These are phyloP conservation scores for Callopanchax toddi DNA, from an alignment of 2,113 vertebrate genomes.

Conservation along the genomic window DNA sequence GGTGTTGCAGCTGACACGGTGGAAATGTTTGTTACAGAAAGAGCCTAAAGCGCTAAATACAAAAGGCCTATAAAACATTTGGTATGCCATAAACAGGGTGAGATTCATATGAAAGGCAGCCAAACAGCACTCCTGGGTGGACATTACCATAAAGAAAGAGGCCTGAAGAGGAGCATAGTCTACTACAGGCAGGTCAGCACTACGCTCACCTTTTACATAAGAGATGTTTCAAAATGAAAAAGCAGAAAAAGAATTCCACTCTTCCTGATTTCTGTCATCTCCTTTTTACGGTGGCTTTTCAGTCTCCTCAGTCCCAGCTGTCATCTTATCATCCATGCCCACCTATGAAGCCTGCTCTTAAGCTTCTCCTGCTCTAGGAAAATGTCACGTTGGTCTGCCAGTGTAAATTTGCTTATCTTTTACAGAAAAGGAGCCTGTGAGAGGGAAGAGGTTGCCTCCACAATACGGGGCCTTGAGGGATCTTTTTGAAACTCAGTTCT, in stretches of 20 bases:
- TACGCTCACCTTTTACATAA: conserved; percentile 31
- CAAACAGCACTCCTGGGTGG: conserved; percentile 47
- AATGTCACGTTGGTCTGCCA: conserved; percentile 64
- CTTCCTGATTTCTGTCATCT: conserved; percentile 54
- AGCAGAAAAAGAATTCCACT: conserved; percentile 30
- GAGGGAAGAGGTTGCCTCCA: conserved; percentile 48
- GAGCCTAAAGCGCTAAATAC: conserved; percentile 46
- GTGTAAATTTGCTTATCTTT: conserved; percentile 65
- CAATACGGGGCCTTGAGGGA: conserved; percentile 41
- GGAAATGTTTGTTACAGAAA: conserved; percentile 45
- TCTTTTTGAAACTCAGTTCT: conserved; percentile 57
- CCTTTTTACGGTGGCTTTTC: conserved; percentile 53
- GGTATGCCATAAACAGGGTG: conserved; percentile 56
- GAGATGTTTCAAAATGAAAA: conserved; percentile 46
- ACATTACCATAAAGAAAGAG: conserved; percentile 50
- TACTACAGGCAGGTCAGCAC: conserved; percentile 25
- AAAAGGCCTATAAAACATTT: conserved; percentile 70
- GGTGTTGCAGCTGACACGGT: conserved; percentile 53
- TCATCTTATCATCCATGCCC: conserved; percentile 65
- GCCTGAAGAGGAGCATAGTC: conserved; percentile 22
- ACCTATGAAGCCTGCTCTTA: conserved; percentile 65
- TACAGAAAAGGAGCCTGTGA: conserved; percentile 37
- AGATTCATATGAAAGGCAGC: conserved; percentile 35
- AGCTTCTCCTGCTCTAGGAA: conserved; percentile 52
- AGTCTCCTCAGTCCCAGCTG: conserved; percentile 40